Conservation (phyloP, 2,797 vertebrate genomes). For the Acanthurus tractus region DNA sequence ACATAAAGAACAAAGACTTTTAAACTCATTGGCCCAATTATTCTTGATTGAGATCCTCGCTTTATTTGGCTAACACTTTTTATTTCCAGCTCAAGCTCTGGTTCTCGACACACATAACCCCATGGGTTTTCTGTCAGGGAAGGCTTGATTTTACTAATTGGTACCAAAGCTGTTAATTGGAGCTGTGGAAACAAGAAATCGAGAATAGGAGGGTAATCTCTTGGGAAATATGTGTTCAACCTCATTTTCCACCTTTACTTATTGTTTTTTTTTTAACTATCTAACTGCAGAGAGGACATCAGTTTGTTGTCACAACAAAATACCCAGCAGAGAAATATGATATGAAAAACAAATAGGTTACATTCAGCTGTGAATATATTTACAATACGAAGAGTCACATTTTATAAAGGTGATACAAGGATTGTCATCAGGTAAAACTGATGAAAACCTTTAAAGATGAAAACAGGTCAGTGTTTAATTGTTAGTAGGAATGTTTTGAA, state of each 20-base stretch:
- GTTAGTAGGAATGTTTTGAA: too few relatives aligned
- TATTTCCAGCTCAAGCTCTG: conserved; percentile 42
- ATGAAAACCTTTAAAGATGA: too few relatives aligned
- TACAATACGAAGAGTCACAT: background rate
- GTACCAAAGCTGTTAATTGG: conserved; percentile 84
- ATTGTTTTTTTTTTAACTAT: conserved; percentile 54
- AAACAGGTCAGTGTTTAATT: too few relatives aligned
- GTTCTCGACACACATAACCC: conserved; percentile 75
- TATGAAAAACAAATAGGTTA: conserved; percentile 36
- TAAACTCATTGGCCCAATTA: conserved; percentile 65
- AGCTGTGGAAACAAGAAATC: conserved; percentile 76
- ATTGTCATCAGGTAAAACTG: background rate
- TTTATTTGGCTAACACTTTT: conserved; percentile 61
- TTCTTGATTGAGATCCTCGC: conserved; percentile 28
- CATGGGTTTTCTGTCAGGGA: conserved; percentile 71
- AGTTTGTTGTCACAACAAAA: conserved; percentile 59
- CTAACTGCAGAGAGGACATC: conserved; percentile 46
- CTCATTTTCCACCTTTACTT: conserved; percentile 77
- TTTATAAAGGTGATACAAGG: background rate
- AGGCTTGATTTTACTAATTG: conserved; percentile 85
- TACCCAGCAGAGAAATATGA: conserved; percentile 30
- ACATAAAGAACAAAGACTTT: conserved; percentile 47
- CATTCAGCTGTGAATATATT: background rate
- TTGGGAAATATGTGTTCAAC: conserved; percentile 77
- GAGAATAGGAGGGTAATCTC: conserved; percentile 65